A percentile compares a stretch with the other conserved stretches of the same genome.
Evolutionary conservation across 2,113 vertebrate species (phyloP).

Genomic region (Nothocercus nigrocapillus): DNA sequence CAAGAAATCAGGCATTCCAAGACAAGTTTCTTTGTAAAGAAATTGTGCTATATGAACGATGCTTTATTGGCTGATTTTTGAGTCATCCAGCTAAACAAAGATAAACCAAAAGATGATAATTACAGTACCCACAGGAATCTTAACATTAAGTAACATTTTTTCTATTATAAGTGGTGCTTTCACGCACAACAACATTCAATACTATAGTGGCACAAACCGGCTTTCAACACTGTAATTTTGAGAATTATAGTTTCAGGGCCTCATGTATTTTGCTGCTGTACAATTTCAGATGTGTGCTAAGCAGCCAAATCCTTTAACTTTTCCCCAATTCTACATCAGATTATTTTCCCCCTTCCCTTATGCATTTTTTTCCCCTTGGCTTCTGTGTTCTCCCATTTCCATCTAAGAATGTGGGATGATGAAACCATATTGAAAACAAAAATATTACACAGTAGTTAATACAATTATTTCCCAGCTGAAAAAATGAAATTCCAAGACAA

Average conservation of each 20-base stretch:
- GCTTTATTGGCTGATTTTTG: background rate
- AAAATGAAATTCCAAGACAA: background rate
- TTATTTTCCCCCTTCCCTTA: background rate
- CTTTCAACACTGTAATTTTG: conserved; percentile 46
- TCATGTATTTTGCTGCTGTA: conserved; percentile 43
- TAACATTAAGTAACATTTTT: conserved; percentile 42
- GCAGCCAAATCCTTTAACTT: conserved; percentile 6
- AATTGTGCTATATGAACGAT: background rate
- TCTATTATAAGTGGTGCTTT: conserved; percentile 19
- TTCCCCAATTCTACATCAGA: background rate
- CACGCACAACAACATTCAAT: conserved; percentile 13
- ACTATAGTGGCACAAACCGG: conserved; percentile 17
- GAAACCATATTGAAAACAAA: background rate
- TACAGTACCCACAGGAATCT: conserved; percentile 7
- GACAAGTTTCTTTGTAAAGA: background rate
- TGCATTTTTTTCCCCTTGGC: background rate
- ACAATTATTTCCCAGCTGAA: background rate
- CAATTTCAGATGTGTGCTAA: conserved; percentile 31
- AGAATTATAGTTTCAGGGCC: conserved; percentile 51
- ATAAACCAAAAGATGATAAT: conserved; percentile 32
- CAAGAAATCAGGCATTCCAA: background rate
- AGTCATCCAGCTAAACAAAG: conserved; percentile 24
- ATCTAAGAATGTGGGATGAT: background rate
- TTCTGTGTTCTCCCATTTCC: background rate
- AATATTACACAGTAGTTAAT: background rate